Percentiles rank a stretch among this genome's conserved stretches.
These are phyloP conservation scores for Leptopilina myrica DNA, from an alignment of 2,888 invertebrate genomes.

Conservation along the genomic window DNA sequence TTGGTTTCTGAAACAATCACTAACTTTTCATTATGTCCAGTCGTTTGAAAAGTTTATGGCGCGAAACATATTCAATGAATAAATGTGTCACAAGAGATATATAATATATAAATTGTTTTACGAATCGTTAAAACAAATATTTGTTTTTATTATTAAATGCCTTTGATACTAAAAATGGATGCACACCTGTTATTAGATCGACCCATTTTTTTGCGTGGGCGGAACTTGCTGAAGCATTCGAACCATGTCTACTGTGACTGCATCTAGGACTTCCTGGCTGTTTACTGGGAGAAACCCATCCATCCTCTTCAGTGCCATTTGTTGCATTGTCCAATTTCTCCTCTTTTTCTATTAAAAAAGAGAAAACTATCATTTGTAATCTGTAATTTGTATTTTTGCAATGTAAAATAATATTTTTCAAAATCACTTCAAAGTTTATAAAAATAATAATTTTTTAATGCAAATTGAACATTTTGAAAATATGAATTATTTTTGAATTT, in stretches of 20 bases:
- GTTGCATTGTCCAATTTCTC: constrained; percentile 73
- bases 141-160: background rate
- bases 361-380: background rate
- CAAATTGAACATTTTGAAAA: no score
- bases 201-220: constrained; percentile 77
- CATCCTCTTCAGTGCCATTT: constrained; percentile 73
- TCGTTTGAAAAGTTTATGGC: constrained; percentile 5
- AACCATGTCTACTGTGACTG: constrained; percentile 72
- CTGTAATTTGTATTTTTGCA: no score
- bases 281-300: constrained; percentile 74
- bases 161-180: constrained; percentile 43
- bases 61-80: background rate
- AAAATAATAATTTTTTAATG: no score
- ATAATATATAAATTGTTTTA: background rate
- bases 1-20: background rate
- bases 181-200: constrained; percentile 77
- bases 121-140: background rate
- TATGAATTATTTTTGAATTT: no score
- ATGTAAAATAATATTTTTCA: no score
- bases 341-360: constrained; percentile 68
- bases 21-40: background rate
- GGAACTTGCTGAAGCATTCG: constrained; percentile 71
- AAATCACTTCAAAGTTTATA: no score
- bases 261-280: constrained; percentile 71
- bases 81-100: background rate